These are phyloP conservation scores for Xyrauchen texanus DNA, from an alignment of 2,113 vertebrate species.

Conservation along the genomic window DNA sequence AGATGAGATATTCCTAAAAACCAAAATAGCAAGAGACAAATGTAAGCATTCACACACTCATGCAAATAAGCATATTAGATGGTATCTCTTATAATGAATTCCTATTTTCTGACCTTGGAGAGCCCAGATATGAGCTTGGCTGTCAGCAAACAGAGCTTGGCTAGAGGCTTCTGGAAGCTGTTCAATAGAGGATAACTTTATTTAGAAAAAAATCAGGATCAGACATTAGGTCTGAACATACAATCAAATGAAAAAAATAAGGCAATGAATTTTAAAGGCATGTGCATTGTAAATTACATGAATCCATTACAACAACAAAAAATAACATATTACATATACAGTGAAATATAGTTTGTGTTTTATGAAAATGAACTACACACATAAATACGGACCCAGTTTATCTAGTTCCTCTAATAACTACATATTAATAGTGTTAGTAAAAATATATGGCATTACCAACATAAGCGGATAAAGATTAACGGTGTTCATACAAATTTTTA, in stretches of 20 bases:
- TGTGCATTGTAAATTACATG: too few relatives aligned
- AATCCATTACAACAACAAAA: too few relatives aligned
- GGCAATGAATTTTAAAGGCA: too few relatives aligned
- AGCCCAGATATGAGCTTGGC: constrained; percentile 97
- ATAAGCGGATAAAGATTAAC: too few relatives aligned
- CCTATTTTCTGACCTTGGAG: constrained; percentile 84
- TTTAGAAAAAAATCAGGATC: too few relatives aligned
- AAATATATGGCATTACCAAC: background rate
- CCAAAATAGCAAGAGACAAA: background rate
- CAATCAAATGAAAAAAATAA: background rate
- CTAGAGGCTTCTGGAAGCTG: constrained; percentile 96
- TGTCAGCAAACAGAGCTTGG: constrained; percentile 90
- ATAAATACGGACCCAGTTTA: constrained; percentile 2
- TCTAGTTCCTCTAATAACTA: background rate
- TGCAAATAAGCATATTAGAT: background rate
- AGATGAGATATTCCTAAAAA: constrained; percentile 86
- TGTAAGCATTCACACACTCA: background rate
- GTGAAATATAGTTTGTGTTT: too few relatives aligned
- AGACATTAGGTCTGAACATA: background rate
- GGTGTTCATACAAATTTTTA: too few relatives aligned
- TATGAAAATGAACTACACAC: background rate
- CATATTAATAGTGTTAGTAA: background rate
- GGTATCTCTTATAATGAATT: background rate
- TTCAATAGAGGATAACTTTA: constrained; percentile 43
- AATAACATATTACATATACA: too few relatives aligned